Base-by-base conservation (phyloP, 2,113 vertebrate genomes). In the Psilopsiagon aurifrons region DNA sequence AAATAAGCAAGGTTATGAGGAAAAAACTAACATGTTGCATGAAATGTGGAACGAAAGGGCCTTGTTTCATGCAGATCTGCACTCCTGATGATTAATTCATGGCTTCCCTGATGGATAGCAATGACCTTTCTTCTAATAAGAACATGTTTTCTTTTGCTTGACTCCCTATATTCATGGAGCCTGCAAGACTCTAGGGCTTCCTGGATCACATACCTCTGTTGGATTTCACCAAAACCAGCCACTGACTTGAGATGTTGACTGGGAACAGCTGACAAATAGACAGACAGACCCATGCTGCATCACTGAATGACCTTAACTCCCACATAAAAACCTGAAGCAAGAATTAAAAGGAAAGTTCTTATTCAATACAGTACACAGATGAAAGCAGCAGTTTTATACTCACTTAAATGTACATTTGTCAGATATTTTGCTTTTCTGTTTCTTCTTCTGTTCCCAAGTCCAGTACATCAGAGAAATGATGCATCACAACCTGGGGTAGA, bases 231-330 rank as follows among this genome's bases (percentile, higher is more conserved):
- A 28, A 57, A 91, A 67, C 79, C 23, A 75, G 31, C 19, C 20
- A 22, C 33, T 17, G 20, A n/a, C 41, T 28, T 47, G 13, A 31
- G 17, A 9, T 49, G 20, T 47, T 83, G 10, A 39, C 62, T 63
- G 46, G 37, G n/a, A 93, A 43, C 8, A 80, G 37, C 10, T 29
- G 66, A 24, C 6, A 2, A 35, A 68, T 18, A 68, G 33, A 37
- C 0, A 1, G 25, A 62, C 7, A 62, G 46, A 83, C 20, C 15
- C 39, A 27, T 1, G 2, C 35, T 70, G 39, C 9, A 46, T 46
- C 24, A 41, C 14, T 70, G 33, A 27, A 46, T 78, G 13, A 68
- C 31, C 5, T 86, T 68, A 73, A 73, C 31, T 49, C 7, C 39
- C 80, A 73, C 37, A 29, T 29, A 41, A 57, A 60, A 55, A 19